These are phyloP conservation scores for Tuta absoluta DNA, from an alignment of 2,888 invertebrate genomes.

Conservation along the genomic window DNA sequence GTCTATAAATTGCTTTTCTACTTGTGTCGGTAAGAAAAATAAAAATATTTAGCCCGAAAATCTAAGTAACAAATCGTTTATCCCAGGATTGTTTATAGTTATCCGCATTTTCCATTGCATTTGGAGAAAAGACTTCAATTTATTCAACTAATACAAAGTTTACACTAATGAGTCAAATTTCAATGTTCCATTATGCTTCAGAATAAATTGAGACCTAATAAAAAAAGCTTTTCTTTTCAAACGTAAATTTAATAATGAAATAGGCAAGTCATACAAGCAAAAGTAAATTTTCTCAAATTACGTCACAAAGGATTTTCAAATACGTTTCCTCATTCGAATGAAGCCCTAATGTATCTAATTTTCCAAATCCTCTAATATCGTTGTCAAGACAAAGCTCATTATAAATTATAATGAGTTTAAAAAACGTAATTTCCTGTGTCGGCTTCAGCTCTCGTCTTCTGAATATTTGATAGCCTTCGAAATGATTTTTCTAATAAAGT, in stretches of 20 bases:
- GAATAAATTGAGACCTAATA: no score
- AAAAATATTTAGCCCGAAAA: slow-evolving; percentile 6
- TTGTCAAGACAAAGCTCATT: slow-evolving; percentile 8
- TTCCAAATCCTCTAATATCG: slow-evolving; percentile 12
- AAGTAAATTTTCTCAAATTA: background rate
- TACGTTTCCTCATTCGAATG: background rate
- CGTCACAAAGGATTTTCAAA: background rate
- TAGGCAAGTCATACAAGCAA: background rate
- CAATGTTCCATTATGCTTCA: no score
- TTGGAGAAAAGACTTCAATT: no score
- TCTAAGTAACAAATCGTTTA: slow-evolving; percentile 17
- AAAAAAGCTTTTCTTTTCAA: no score
- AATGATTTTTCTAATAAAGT: slow-evolving; percentile 3
- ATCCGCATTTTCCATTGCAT: no score
- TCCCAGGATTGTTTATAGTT: background rate
- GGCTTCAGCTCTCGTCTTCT: slow-evolving; percentile 4
- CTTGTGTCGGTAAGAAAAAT: slow-evolving; percentile 24
- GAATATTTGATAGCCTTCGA: slow-evolving; percentile 6
- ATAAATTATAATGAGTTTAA: slow-evolving; percentile 20
- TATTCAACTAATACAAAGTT: no score
- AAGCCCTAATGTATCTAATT: slow-evolving; percentile 1
- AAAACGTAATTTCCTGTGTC: slow-evolving; percentile 15
- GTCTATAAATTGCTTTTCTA: slow-evolving; percentile 38
- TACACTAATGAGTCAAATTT: no score
- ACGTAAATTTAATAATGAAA: background rate